Conservation (phyloP, 1,140 invertebrate species). For the Delia radicum region DNA sequence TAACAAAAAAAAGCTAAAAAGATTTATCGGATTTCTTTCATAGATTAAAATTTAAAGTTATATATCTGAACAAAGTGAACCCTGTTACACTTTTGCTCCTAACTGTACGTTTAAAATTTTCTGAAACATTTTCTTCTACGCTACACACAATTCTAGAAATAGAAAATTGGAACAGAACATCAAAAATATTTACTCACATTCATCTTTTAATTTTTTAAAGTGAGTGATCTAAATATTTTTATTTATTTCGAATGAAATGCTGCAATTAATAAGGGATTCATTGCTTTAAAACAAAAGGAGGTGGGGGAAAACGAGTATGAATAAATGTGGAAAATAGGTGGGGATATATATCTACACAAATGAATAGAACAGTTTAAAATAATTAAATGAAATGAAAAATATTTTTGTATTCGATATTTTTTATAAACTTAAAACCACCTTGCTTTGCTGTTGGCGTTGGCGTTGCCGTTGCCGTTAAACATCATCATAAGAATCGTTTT, state of each 20-base stretch:
- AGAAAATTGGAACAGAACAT: neutral
- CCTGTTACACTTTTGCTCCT: too few species aligned
- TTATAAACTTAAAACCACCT: too few species aligned
- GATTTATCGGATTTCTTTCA: too few species aligned
- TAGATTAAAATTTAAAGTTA: too few species aligned
- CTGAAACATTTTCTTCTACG: neutral
- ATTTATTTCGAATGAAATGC: neutral
- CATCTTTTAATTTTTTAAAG: neutral
- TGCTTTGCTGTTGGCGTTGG: too few species aligned
- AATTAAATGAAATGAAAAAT: conserved; percentile 18
- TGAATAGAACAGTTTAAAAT: conserved; percentile 5
- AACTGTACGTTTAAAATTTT: too few species aligned
- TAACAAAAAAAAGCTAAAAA: too few species aligned
- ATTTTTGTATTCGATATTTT: neutral
- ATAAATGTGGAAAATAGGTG: neutral
- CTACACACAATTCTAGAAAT: neutral
- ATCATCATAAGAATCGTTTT: neutral
- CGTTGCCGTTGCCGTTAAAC: neutral
- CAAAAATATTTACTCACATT: neutral
- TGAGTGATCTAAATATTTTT: neutral
- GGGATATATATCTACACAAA: neutral
- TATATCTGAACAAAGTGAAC: too few species aligned
- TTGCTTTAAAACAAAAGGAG: too few species aligned
- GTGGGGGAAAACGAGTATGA: too few species aligned
- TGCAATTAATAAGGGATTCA: neutral